These are phyloP conservation scores for Diacarnus erythraeanus DNA, from an alignment of 37 sponge, comb jelly and placozoan species.

Conservation along the genomic window DNA sequence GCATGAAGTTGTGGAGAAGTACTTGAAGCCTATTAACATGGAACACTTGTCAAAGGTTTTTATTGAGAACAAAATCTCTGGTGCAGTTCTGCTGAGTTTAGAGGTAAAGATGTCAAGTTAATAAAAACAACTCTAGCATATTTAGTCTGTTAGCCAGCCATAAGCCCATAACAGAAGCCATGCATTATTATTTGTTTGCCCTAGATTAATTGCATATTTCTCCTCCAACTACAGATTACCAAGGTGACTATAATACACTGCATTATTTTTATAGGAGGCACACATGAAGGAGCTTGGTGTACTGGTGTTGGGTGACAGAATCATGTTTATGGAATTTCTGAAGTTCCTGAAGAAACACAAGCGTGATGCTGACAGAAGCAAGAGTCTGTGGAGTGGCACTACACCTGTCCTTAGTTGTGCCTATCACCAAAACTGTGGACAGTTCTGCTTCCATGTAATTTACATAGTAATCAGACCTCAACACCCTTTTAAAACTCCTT, in stretches of 20 bases:
- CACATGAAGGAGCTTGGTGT: constrained; percentile 80
- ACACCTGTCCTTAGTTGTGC: constrained; percentile 75
- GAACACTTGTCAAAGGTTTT: constrained; percentile 73
- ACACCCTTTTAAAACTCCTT: background rate
- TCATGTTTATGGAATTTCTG: constrained; percentile 76
- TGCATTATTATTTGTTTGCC: background rate
- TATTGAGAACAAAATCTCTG: constrained; percentile 60
- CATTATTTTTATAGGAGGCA: constrained; percentile 24
- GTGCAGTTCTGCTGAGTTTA: constrained; percentile 68
- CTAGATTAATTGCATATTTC: background rate
- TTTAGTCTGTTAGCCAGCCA: background rate
- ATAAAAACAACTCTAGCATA: background rate
- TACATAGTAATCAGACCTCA: background rate
- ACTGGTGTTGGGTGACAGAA: constrained; percentile 71
- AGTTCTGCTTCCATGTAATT: constrained; percentile 66
- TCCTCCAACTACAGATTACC: background rate
- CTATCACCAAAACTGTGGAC: constrained; percentile 66
- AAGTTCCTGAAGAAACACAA: constrained; percentile 86
- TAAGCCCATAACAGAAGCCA: background rate
- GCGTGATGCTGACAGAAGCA: constrained; percentile 75
- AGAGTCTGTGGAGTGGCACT: constrained; percentile 75
- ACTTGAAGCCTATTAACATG: constrained; percentile 72
- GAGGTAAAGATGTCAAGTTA: constrained; percentile 18
- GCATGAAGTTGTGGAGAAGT: constrained; percentile 69
- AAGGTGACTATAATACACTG: background rate